Base-by-base conservation (phyloP, 2,113 vertebrate species). In the Sorex fumeus region DNA sequence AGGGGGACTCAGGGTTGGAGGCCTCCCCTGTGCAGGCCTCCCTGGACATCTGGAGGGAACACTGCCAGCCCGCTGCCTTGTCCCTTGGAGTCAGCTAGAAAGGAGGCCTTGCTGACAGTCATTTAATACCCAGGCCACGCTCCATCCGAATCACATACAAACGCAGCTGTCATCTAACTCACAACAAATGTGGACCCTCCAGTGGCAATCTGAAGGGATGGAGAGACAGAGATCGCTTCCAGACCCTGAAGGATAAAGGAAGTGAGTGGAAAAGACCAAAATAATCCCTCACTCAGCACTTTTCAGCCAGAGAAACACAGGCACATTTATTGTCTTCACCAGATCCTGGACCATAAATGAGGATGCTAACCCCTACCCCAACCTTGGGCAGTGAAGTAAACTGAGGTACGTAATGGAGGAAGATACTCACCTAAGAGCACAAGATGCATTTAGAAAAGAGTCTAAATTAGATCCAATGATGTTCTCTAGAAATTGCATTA, bases 121-220 rank as follows among this genome's bases (percentile, higher is more conserved):
- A 23, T 85, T 95, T 82, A 78, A 88, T 86, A 89, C 67, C 57
- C 86, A 91, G 72, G 71, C 91, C 74, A 88, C 0, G 25, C 91
- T 88, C 89, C 84, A 82, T 72, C 78, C 72, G 40, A 95, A 94
- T 80, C 76, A 85, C 94, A 96, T 36, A 84, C 64, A 96, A 84
- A 84, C 11, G 32, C 0, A 96, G 93, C 92, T 80, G 88, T 85
- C 95, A 77, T 77, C 86, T 91, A 94, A 89, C 81, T 78, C 60
- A 77, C 77, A 93, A 91, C 94, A 95, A 96, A 95, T 91, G 84
- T 75, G 69, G 53, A 78, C 75, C 76, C 79, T 90, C 80, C 81
- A 34, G 64, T 78, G 69, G 15, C 0, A 5, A 87, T 81, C 93
- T 6, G 23, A 71, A 66, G 19, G 25, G 57, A 84, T 16, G 4